Base-by-base conservation (phyloP, 2,113 vertebrate species). In the Balaeniceps rex region DNA sequence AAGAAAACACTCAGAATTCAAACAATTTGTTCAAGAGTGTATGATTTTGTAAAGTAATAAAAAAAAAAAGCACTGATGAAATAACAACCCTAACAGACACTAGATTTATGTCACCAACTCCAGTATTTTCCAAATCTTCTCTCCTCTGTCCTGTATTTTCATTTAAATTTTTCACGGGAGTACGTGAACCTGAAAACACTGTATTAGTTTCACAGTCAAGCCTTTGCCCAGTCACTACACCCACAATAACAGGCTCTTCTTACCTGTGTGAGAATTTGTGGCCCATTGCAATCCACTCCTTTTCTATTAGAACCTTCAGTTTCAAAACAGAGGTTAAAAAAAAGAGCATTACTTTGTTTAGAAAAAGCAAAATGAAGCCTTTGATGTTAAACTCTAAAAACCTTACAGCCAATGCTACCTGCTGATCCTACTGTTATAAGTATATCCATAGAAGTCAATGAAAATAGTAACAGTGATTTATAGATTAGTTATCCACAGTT, bases 201-300 rank as follows among this genome's bases (percentile, higher is more conserved):
- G 3, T 3, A 7, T 25, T 23, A 12, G 19, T 44, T 72, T 68
- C 47, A 36, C 5, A 38, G 46, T 16, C 33, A 57, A 71, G n/a
- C 33, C 80, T 64, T 44, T n/a, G 31, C 49, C 12, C 14, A 29
- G 31, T 25, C 52, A 31, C 42, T 42, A 12, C 23, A 19, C 14
- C 13, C 80, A 21, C 66, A 34, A 17, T 10, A 94, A 63, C 2
- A 4, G 4, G 34, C 21, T 69, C 5, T 7, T 87, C 96, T 97
- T 98, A 98, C 98, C 98, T 98, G 97, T 98, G 97, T 24, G 98
- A 98, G 81, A 99, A 98, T 78, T 98, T 98, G 97, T 98, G 98
- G 57, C 98, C 98, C 98, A 99, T 98, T 22, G 96, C 97, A 96
- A 98, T 98, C 98, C 98, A 98, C 86, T 99, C 98, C 78, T 98